These are phyloP conservation scores for Halichoerus grypus DNA, from an alignment of 2,113 vertebrate genomes.

Conservation along the genomic window DNA sequence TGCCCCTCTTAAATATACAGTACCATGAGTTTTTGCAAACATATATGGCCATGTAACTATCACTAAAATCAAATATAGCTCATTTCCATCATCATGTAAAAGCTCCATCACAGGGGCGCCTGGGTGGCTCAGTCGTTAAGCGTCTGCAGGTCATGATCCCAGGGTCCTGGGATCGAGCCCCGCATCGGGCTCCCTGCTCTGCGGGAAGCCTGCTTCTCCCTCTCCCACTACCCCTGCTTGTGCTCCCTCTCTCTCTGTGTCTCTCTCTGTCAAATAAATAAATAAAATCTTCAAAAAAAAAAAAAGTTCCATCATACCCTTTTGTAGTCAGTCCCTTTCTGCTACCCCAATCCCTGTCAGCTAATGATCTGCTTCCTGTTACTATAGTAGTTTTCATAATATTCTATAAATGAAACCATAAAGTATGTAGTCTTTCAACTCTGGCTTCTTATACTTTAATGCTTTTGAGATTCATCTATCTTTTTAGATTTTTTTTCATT, in stretches of 20 bases:
- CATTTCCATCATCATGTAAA: neutral
- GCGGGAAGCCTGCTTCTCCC: too few species aligned
- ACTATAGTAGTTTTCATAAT: neutral
- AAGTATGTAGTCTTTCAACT: neutral
- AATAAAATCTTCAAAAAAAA: too few species aligned
- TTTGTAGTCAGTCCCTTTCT: neutral
- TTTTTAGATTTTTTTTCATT: neutral
- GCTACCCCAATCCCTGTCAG: neutral
- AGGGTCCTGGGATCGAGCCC: too few species aligned
- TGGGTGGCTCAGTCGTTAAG: too few species aligned
- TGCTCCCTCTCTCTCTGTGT: too few species aligned
- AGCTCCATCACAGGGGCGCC: neutral
- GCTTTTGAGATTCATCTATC: neutral
- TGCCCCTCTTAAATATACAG: neutral
- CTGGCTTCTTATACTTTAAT: neutral
- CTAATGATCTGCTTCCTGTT: neutral
- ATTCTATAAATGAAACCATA: neutral
- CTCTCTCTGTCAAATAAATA: too few species aligned
- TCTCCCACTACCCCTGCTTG: too few species aligned
- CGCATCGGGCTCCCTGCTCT: too few species aligned
- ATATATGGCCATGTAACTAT: neutral
- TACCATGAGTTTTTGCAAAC: neutral
- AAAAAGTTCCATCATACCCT: neutral
- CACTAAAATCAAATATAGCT: neutral
- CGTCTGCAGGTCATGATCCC: too few species aligned